phyloP scores from a whole-genome alignment of 2,888 invertebrate genomes.

The Caenorhabditis drosophilae region DNA sequence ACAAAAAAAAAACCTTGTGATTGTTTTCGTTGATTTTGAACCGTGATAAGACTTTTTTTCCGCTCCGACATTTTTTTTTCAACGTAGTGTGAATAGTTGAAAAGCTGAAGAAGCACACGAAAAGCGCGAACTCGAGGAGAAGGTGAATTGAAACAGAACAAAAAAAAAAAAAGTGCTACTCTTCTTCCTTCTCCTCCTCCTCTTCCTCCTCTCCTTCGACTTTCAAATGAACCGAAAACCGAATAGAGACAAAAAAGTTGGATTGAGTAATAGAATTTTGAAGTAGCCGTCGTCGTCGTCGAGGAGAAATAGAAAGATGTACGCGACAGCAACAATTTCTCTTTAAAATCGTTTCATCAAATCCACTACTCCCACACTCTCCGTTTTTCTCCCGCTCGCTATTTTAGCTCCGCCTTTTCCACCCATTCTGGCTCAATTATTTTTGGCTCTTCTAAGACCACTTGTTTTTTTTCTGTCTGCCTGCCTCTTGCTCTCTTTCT shows the following conservation, averaged over 20 bases:
- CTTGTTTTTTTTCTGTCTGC: too few species aligned
- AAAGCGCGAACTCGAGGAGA: neutral
- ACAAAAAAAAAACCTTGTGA: constrained; percentile 33
- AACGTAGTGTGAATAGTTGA: neutral
- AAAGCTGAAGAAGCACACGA: neutral
- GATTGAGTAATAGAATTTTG: constrained; percentile 8
- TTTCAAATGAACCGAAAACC: neutral
- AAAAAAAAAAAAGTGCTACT: neutral
- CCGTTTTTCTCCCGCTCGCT: neutral
- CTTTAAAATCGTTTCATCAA: neutral
- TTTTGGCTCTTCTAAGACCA: neutral
- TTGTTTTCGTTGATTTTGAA: constrained; percentile 42
- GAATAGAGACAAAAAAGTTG: too few species aligned
- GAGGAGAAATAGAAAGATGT: neutral
- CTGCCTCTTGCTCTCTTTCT: too few species aligned
- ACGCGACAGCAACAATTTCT: neutral
- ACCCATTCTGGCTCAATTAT: neutral
- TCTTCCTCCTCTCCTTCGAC: neutral
- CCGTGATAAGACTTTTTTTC: constrained; percentile 45
- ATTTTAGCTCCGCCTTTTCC: neutral
- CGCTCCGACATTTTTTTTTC: constrained; percentile 24
- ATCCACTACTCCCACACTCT: neutral
- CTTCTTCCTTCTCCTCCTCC: neutral
- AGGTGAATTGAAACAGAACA: neutral
- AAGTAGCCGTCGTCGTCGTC: neutral